Evolutionary conservation across 2,113 vertebrate genomes (phyloP).

Genomic region (Hipposideros armiger): DNA sequence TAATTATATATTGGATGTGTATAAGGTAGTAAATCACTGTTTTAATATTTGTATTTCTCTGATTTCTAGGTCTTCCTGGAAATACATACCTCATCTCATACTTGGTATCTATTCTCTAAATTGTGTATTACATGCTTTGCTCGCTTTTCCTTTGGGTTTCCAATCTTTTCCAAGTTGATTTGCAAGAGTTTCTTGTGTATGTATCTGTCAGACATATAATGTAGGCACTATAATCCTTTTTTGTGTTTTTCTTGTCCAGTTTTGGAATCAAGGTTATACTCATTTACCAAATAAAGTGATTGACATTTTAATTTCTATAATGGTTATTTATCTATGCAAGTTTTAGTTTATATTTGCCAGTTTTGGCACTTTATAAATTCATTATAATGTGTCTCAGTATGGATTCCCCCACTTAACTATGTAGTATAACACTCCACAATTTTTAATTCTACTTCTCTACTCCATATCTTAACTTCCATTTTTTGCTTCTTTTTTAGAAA

Average conservation of each 20-base stretch:
- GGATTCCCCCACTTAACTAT: background rate
- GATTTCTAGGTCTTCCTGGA: constrained; percentile 24
- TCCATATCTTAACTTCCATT: background rate
- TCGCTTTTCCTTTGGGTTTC: constrained; percentile 24
- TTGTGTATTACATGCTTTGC: background rate
- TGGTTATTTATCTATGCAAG: background rate
- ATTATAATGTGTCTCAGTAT: background rate
- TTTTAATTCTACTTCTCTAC: background rate
- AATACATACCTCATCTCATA: background rate
- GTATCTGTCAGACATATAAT: background rate
- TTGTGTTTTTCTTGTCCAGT: constrained; percentile 9
- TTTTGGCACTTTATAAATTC: constrained; percentile 7
- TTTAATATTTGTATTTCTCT: constrained; percentile 39
- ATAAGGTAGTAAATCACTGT: background rate
- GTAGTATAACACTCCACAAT: background rate
- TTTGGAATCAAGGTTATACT: constrained; percentile 14
- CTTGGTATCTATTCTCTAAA: background rate
- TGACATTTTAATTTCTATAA: constrained; percentile 29
- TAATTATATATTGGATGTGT: background rate
- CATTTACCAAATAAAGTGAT: background rate
- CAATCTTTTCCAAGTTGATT: background rate
- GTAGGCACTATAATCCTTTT: background rate
- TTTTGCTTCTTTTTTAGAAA: background rate
- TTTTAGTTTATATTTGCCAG: background rate
- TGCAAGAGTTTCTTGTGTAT: background rate